phyloP scores from a whole-genome alignment of 2,113 vertebrate species.

The Marcusenius ussheri region DNA sequence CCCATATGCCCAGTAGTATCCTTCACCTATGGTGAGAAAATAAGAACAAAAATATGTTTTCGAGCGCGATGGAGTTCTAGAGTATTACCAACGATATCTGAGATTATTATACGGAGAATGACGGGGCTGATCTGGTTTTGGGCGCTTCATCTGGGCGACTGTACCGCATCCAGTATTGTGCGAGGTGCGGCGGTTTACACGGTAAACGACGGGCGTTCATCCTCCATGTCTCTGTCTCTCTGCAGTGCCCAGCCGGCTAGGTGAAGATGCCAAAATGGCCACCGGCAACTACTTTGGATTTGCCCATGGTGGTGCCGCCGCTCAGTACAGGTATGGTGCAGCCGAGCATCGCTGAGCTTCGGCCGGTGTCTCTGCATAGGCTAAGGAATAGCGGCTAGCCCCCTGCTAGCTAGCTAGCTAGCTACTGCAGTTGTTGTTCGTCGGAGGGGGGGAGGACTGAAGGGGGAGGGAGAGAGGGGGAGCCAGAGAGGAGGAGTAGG shows the following conservation, averaged over 20 bases:
- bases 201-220: constrained; percentile 29
- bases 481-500: not conserved
- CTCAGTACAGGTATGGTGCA: constrained; percentile 81
- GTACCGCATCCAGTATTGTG: not conserved
- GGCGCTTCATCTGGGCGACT: not conserved
- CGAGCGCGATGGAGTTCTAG: not conserved
- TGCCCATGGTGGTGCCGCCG: constrained; percentile 90
- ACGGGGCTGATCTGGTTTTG: constrained; percentile 20
- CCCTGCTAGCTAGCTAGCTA: not conserved
- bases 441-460: not conserved
- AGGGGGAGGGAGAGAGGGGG: not conserved
- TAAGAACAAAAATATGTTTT: not conserved
- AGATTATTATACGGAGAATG: not conserved
- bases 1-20: constrained; percentile 97
- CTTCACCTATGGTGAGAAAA: constrained; percentile 94
- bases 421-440: constrained; percentile 19
- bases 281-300: constrained; percentile 99
- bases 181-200: not conserved
- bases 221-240: constrained; percentile 51
- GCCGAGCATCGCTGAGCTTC: not conserved
- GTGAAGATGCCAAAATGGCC: constrained; percentile 99
- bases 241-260: constrained; percentile 98
- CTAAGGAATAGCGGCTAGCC: not conserved
- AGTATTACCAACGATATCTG: not conserved
- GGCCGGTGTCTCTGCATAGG: not conserved